These are phyloP conservation scores for Galago senegalensis DNA, from an alignment of 2,797 vertebrate genomes.

Conservation along the genomic window DNA sequence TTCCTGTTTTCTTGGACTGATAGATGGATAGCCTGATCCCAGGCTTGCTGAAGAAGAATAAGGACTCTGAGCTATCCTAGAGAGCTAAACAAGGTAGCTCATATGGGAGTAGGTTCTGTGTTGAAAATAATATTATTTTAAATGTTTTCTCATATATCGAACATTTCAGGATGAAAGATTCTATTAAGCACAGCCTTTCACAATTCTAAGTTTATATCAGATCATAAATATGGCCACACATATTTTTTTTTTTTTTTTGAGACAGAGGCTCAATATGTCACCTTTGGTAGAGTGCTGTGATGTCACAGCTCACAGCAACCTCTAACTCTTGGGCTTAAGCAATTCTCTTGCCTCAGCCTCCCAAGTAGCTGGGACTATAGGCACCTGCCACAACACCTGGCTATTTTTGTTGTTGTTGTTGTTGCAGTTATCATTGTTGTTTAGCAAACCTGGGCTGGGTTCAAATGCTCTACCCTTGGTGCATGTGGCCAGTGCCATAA, in stretches of 20 bases:
- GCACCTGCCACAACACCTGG: too few species aligned
- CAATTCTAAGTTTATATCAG: slow-evolving; percentile 47
- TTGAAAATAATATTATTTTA: slow-evolving; percentile 59
- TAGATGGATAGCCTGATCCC: background rate
- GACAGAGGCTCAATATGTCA: too few species aligned
- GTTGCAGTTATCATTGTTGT: too few species aligned
- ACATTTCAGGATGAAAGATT: slow-evolving; percentile 62
- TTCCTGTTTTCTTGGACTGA: slow-evolving; percentile 37
- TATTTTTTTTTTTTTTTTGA: background rate
- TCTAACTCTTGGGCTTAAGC: too few species aligned
- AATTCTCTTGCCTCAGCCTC: too few species aligned
- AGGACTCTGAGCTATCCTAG: slow-evolving; percentile 37
- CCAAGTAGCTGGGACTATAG: too few species aligned
- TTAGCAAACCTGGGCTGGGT: too few species aligned
- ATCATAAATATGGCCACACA: slow-evolving; percentile 21
- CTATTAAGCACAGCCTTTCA: slow-evolving; percentile 3
- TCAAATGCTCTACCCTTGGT: too few species aligned
- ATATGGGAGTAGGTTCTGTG: slow-evolving; percentile 19
- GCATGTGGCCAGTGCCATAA: too few species aligned
- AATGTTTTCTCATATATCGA: slow-evolving; percentile 48
- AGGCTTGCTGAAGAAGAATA: slow-evolving; percentile 3
- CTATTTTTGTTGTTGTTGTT: too few species aligned
- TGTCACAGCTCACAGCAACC: too few species aligned
- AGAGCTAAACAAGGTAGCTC: background rate
- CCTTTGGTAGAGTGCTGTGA: too few species aligned